Base-by-base conservation (phyloP, 2,113 vertebrate species). In the Nyctereutes procyonoides region DNA sequence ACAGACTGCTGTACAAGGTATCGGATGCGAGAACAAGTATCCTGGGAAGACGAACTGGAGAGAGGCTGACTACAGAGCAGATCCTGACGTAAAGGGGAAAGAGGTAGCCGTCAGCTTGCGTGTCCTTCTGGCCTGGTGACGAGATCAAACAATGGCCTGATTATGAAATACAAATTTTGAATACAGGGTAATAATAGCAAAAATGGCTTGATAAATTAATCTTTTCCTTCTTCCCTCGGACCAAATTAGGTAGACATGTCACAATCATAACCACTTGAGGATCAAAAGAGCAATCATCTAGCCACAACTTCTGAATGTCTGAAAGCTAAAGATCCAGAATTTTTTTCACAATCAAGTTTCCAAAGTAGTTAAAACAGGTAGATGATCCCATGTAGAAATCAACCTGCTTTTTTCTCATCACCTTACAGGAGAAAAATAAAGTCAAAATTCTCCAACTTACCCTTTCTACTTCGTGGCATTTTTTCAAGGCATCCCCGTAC, bases 391-490 rank as follows among this genome's bases (percentile, higher is more conserved):
- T 83, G 58, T 22, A 93, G 85, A 96, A 90, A 87, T 95, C 80
- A 65, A 95, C 74, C 48, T 92, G 81, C n/a, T 90, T 85, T 85
- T 88, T 76, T 58, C 43, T 82, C 2, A 4, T 86, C 71, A 96
- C 79, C 81, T 95, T 92, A 74, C 8, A 73, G 28, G 48, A 96
- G 71, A 94, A 60, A 94, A 97, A 38, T 2, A 8, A n/a, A 71
- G 73, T 32, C 51, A 35, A 89, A 51, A 58, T 79, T 93, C 82
- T 67, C 92, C 83, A 85, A 98, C 98, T 98, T 96, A 99, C 99
- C 98, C 99, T 98, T 97, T 99, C 99, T 35, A 99, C 97, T 95
- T 99, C 99, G 0, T 99, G 98, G 95, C 99, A 99, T 63, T 99
- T 99, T 95, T 99, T 99, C 96, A 99, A 98, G 71, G 99, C 99